These are phyloP conservation scores for Argynnis bischoffii DNA, from an alignment of 2,888 invertebrate species.

Conservation along the genomic window DNA sequence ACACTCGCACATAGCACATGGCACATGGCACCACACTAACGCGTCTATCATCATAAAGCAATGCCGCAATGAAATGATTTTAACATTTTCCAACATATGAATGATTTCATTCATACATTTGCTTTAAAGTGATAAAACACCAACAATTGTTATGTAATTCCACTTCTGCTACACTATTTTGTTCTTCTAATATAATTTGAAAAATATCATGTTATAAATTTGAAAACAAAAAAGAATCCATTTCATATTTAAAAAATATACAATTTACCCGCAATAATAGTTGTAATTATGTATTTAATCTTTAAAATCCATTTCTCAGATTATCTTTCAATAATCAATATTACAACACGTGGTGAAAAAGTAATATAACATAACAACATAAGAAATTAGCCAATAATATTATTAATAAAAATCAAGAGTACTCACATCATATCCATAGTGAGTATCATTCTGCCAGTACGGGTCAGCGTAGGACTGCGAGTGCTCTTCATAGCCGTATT, in stretches of 20 bases:
- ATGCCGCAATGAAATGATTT: not conserved
- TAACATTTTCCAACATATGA: not conserved
- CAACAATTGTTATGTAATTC: no score
- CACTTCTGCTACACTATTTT: no score
- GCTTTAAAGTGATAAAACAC: no score
- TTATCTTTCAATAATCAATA: no score
- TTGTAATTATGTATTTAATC: no score
- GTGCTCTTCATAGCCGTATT: conserved; percentile 45
- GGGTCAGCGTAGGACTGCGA: conserved; percentile 52
- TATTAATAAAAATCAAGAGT: not conserved
- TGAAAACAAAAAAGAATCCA: no score
- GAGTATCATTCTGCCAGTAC: conserved; percentile 57
- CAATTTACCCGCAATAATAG: no score
- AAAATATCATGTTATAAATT: no score
- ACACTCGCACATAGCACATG: conserved; percentile 31
- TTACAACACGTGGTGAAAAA: not conserved
- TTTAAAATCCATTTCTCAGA: no score
- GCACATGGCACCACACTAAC: conserved; percentile 13
- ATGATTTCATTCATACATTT: no score
- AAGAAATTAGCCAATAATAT: not conserved
- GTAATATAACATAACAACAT: not conserved
- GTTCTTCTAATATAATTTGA: no score
- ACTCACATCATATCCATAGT: conserved; percentile 61
- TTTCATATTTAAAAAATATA: no score
- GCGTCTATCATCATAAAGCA: not conserved